These are phyloP conservation scores for Gasterosteus aculeatus DNA, from an alignment of 2,113 vertebrate genomes.

Conservation along the genomic window DNA sequence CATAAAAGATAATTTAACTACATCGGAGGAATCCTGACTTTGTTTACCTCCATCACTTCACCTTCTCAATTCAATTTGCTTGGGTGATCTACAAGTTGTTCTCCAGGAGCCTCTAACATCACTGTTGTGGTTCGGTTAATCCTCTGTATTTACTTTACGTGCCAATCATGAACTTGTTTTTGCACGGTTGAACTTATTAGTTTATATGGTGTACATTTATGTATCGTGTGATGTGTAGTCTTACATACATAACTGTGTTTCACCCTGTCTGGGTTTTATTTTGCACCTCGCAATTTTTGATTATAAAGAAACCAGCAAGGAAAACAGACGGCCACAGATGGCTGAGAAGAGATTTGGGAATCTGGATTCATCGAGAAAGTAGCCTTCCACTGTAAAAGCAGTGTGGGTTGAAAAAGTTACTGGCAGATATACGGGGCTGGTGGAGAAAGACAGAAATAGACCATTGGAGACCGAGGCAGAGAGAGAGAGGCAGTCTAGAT, in stretches of 20 bases:
- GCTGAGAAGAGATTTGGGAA: constrained; percentile 38
- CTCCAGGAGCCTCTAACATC: background rate
- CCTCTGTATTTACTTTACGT: background rate
- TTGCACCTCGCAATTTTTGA: constrained; percentile 42
- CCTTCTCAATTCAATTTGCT: background rate
- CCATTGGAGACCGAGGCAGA: constrained; percentile 67
- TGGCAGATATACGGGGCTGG: constrained; percentile 64
- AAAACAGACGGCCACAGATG: constrained; percentile 18
- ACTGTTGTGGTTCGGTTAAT: background rate
- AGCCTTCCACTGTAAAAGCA: constrained; percentile 47
- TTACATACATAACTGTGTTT: constrained; percentile 60
- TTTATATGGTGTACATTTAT: background rate
- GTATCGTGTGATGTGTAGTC: constrained; percentile 21
- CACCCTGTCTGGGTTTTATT: constrained; percentile 51
- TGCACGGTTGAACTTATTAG: background rate
- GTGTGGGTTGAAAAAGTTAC: constrained; percentile 72
- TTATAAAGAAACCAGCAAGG: constrained; percentile 3
- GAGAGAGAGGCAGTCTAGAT: constrained; percentile 43
- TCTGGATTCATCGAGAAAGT: constrained; percentile 50
- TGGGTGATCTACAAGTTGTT: too few relatives aligned
- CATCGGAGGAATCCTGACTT: background rate
- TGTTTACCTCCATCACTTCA: background rate
- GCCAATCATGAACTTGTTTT: background rate
- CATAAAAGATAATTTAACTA: background rate
- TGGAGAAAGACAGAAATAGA: constrained; percentile 68